Evolutionary conservation across 2,797 vertebrate genomes (phyloP), one percentile per base, ranked within the genome.

Genomic region (Helostoma temminkii): DNA sequence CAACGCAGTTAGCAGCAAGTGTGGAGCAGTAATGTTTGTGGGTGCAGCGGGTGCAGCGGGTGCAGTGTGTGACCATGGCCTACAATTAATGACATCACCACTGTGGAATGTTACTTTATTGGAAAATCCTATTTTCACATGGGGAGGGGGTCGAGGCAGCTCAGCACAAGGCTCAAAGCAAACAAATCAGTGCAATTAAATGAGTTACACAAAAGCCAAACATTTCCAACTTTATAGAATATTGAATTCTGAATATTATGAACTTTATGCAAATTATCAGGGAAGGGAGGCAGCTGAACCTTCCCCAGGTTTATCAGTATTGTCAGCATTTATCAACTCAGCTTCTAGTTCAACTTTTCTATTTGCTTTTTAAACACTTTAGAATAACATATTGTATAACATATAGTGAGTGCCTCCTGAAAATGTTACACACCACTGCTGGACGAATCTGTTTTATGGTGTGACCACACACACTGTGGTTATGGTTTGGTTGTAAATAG

Each of bases 91-190:
- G 42, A 73, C 8, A 12, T 80, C 76, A 77, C 36, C 25, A 7
- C 62, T 32, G 0, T 57, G 78, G 79, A 74, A 85, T 79, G 59
- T 46, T 28, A 66, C 43, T 53, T 26, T 3, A 56, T 41, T 37
- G 24, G 61, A 39, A 59, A 62, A 24, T 11, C 16, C 10, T 47
- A n/a, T 47, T 71, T 69, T 80, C 66, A 57, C 64, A 42, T 5
- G 21, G 42, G 15, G 6, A 18, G 16, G 24, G 28, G 32, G 37
- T 71, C 61, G 74, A 37, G 56, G 22, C 32, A 14, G n/a, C 49
- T 59, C n/a, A 28, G 9, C 6, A 18, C n/a, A 22, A 54, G 16
- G 12, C 36, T 43, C 34, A 50, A 39, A 50, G 15, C 12, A 55
- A 46, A 21, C 42, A 43, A 43, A 24, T 47, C 12, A 15, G 30